A percentile compares a stretch with the other conserved stretches of the same genome.
Evolutionary conservation across 2,797 vertebrate genomes (phyloP).

Genomic region (Sebastes matsubarae): DNA sequence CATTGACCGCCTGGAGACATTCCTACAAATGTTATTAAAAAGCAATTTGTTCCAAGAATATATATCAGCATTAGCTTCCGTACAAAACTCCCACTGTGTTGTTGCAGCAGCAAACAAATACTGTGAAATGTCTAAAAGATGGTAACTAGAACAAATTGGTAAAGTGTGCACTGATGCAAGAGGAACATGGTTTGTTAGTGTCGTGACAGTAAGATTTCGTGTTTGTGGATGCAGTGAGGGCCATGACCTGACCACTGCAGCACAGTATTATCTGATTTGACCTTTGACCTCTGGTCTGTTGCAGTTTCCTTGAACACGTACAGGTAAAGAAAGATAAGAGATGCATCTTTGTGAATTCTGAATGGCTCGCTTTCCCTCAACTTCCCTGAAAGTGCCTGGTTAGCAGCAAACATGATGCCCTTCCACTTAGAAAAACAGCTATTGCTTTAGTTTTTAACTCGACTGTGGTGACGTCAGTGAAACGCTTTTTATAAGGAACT

Average conservation of each 20-base stretch:
- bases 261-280: constrained; percentile 16
- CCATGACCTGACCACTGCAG: background rate
- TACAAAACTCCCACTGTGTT: constrained; percentile 51
- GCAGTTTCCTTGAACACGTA: background rate
- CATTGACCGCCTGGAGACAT: constrained; percentile 38
- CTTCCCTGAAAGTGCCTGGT: constrained; percentile 20
- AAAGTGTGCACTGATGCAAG: constrained; percentile 23
- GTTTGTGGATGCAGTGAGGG: background rate
- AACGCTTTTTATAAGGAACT: background rate
- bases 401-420: constrained; percentile 35
- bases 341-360: constrained; percentile 1
- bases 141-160: background rate
- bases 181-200: constrained; percentile 35
- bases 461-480: background rate
- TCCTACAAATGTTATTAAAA: constrained; percentile 58
- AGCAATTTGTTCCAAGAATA: constrained; percentile 41
- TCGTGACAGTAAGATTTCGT: constrained; percentile 14
- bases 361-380: constrained; percentile 5
- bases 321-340: background rate
- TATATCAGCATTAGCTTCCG: constrained; percentile 32
- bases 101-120: constrained; percentile 52
- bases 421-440: background rate
- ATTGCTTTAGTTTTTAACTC: constrained; percentile 22
- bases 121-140: constrained; percentile 29
- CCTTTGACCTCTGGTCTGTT: constrained; percentile 27